Evolutionary conservation across 2,113 vertebrate genomes (phyloP).

Genomic region (Sterrhoptilus dennistouni): DNA sequence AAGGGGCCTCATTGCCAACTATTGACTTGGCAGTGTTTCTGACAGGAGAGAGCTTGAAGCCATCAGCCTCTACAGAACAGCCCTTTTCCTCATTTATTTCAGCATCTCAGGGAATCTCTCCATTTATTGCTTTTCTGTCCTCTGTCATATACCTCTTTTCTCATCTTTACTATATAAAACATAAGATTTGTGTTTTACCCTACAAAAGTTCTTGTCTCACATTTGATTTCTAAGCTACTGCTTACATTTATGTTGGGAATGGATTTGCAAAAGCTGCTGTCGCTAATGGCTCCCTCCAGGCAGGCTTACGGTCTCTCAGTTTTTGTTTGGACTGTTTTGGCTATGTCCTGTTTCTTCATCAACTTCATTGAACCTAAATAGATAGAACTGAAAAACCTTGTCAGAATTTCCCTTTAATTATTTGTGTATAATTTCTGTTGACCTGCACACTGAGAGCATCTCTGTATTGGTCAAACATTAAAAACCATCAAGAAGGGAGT

Average conservation of each 20-base stretch:
- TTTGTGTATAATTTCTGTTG: background rate
- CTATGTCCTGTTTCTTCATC: background rate
- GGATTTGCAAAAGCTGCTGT: background rate
- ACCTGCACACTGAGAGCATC: background rate
- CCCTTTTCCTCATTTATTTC: background rate
- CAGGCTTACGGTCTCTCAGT: fast-evolving
- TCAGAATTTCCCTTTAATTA: background rate
- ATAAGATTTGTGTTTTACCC: background rate
- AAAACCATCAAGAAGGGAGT: background rate
- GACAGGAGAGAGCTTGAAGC: background rate
- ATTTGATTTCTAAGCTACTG: background rate
- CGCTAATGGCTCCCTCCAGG: fast-evolving
- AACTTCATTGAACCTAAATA: background rate
- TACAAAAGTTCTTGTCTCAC: background rate
- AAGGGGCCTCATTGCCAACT: fast-evolving
- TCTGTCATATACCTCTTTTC: background rate
- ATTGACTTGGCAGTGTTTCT: background rate
- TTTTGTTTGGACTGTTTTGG: background rate
- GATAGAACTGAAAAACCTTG: background rate
- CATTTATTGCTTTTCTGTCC: background rate
- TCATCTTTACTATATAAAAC: background rate
- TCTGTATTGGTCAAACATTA: fast-evolving
- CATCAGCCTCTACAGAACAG: background rate
- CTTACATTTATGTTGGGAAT: background rate
- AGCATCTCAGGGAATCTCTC: background rate